Conservation (phyloP, 2,888 invertebrate genomes). For the Drepanosiphum platanoidis region DNA sequence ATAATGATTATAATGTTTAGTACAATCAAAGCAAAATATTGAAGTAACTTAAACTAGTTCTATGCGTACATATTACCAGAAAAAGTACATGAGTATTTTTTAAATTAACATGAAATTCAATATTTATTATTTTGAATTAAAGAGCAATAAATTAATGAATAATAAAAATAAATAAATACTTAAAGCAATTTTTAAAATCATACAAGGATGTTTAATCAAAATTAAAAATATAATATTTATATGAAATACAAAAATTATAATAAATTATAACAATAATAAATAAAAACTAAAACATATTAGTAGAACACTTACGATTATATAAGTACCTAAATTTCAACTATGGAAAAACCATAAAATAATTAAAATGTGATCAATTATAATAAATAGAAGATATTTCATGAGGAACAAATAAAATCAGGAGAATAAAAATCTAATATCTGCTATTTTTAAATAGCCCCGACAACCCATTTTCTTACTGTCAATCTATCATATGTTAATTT, state of each 20-base stretch:
- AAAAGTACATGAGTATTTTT: background rate
- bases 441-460: background rate
- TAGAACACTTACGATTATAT: background rate
- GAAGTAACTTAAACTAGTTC: no score
- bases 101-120: background rate
- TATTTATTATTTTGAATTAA: background rate
- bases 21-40: no score
- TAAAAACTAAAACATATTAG: background rate
- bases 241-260: conserved; percentile 17
- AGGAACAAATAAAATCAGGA: conserved; percentile 50
- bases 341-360: conserved; percentile 21
- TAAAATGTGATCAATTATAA: background rate
- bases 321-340: conserved; percentile 20
- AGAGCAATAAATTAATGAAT: no score
- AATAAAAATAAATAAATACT: conserved; percentile 12
- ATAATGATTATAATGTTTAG: no score
- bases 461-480: background rate
- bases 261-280: conserved; percentile 15
- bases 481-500: background rate
- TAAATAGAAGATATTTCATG: background rate
- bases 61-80: no score
- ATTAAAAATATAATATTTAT: conserved; percentile 15
- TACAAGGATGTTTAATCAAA: conserved; percentile 16
- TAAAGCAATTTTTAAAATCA: conserved; percentile 17
- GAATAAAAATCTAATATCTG: background rate